Evolutionary conservation across 2,113 vertebrate genomes (phyloP), one percentile per base, ranked within the genome.

Genomic region (Ariopsis seemanni): DNA sequence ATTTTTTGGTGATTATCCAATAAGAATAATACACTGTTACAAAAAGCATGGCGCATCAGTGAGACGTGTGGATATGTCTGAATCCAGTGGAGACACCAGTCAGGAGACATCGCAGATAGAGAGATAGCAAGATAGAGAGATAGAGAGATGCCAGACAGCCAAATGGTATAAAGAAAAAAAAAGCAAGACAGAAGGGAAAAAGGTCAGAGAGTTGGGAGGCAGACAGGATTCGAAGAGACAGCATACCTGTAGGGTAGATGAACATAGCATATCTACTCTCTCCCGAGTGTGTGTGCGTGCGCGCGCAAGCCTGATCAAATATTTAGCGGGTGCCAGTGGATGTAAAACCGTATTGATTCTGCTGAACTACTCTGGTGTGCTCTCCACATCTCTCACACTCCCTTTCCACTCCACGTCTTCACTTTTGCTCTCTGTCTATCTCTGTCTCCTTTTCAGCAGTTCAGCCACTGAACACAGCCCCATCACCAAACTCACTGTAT

Each of bases 261-360:
- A 57, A 79, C 50, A 79, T 20, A 48, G 42, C 27, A 78, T 74
- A 69, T 55, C 65, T 50, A 48, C 65, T 34, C 42, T 74, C 42
- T 65, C 30, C 58, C 80, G 65, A 58, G 78, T 71, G 86, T 79
- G 86, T 79, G 79, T 55, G 62, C 62, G 77, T 17, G 30, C 6
- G 58, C 58, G 77, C n/a, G 72, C 22, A 72, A 60, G 42, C 60
- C 82, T 80, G 86, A 85, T 90, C 60, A 90, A 90, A 88, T 89
- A 90, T 90, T 90, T 88, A 90, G 58, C 75, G 86, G 65, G 84
- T 88, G 88, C 81, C 84, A 86, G 78, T 81, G 84, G 79, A 81
- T 83, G 86, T 88, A 85, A 88, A 90, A 84, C 78, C 11, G 8
- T 86, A 90, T 86, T 86, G 90, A 89, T 90, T 87, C 86, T 27